Conservation (phyloP, 2,888 invertebrate species). For the Eilema depressum region DNA sequence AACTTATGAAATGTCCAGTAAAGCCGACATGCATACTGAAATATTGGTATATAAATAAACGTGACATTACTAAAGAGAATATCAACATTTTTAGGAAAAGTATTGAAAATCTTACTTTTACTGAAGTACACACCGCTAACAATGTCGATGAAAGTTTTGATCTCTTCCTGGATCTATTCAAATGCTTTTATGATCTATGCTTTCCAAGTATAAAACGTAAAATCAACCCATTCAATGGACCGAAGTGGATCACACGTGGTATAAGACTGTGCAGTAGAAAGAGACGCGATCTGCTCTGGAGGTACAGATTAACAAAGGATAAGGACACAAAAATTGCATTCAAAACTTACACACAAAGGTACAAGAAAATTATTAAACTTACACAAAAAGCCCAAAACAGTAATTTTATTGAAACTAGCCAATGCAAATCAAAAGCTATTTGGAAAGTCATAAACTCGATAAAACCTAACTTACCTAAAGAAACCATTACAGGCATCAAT, state of each 20-base stretch:
- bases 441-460: background rate
- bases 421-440: background rate
- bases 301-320: background rate
- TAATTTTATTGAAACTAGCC: background rate
- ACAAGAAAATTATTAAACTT: background rate
- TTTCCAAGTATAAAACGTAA: background rate
- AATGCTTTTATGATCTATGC: background rate
- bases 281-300: background rate
- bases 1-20: background rate
- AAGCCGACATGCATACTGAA: background rate
- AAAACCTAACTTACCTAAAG: background rate
- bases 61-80: background rate
- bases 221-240: background rate
- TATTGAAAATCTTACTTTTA: background rate
- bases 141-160: background rate
- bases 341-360: background rate
- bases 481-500: background rate
- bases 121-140: background rate
- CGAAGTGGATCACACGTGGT: background rate
- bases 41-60: background rate
- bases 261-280: background rate
- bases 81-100: background rate
- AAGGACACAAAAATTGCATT: background rate
- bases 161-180: background rate
- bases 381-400: slow-evolving; percentile 10